Evolutionary conservation across 2,797 vertebrate species (phyloP).

Genomic region (Sebastes nivosus): DNA sequence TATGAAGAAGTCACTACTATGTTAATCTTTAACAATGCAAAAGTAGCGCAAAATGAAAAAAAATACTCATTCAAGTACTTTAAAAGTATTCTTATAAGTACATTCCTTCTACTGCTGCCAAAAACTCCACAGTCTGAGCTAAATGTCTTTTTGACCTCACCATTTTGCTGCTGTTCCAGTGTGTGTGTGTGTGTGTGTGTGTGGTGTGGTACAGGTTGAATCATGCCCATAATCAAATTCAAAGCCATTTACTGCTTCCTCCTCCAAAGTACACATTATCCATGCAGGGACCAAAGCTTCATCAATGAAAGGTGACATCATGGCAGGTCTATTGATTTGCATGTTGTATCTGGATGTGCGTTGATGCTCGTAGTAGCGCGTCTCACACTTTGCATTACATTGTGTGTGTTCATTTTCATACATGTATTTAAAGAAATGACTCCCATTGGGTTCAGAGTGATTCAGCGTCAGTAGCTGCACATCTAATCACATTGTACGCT

Average conservation of each 20-base stretch:
- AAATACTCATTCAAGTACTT: not conserved
- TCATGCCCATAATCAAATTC: conserved; percentile 9
- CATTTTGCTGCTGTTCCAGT: not conserved
- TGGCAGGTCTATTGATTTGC: conserved; percentile 35
- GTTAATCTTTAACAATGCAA: not conserved
- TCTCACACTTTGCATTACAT: conserved; percentile 8
- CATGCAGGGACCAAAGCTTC: not conserved
- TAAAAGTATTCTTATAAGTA: not conserved
- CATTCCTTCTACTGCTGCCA: not conserved
- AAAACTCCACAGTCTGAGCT: not conserved
- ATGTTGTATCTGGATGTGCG: conserved; percentile 13
- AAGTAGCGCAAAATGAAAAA: not conserved
- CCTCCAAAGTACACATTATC: conserved; percentile 10
- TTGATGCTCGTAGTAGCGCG: not conserved
- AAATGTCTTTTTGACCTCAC: not conserved
- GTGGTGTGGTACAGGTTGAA: not conserved
- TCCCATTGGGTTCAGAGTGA: not conserved
- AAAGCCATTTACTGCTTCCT: conserved; percentile 9
- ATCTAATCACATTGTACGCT: not conserved
- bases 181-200: not conserved
- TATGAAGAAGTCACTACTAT: not conserved
- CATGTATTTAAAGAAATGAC: not conserved
- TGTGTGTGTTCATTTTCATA: not conserved
- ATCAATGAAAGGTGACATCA: conserved; percentile 1
- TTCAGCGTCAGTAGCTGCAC: not conserved